phyloP scores from a whole-genome alignment of 2,888 invertebrate genomes.

The Ommatoiulus sabulosus region DNA sequence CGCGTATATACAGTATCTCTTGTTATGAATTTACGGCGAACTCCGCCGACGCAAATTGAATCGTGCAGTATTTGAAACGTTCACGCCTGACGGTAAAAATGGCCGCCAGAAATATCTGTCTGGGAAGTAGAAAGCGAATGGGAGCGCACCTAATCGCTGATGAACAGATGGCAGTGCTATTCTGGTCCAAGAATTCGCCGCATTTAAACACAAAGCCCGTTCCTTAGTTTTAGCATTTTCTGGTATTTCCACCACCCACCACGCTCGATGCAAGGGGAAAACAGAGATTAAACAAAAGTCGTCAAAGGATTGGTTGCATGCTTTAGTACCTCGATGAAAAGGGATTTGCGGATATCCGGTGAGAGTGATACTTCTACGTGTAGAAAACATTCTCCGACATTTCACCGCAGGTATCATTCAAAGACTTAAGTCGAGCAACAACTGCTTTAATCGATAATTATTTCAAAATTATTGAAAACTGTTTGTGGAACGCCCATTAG shows the following conservation, averaged over 20 bases:
- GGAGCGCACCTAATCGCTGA: constrained; percentile 14
- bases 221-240: neutral
- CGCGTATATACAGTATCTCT: too few species aligned
- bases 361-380: neutral
- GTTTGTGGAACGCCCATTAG: too few species aligned
- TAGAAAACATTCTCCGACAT: neutral
- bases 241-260: constrained; percentile 20
- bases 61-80: neutral
- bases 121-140: neutral
- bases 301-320: constrained; percentile 1
- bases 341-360: neutral
- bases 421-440: too few species aligned
- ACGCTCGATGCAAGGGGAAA: neutral
- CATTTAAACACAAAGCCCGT: constrained; percentile 34
- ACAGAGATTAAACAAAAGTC: constrained; percentile 8
- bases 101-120: constrained; percentile 34
- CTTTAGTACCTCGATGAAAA: neutral
- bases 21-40: neutral
- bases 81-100: neutral
- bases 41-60: neutral
- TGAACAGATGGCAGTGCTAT: constrained; percentile 2
- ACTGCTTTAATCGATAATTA: too few species aligned
- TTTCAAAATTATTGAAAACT: too few species aligned
- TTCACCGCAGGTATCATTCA: too few species aligned
- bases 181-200: constrained; percentile 19